Evolutionary conservation across 2,888 invertebrate genomes (phyloP).

Genomic region (Leptinotarsa juncta): DNA sequence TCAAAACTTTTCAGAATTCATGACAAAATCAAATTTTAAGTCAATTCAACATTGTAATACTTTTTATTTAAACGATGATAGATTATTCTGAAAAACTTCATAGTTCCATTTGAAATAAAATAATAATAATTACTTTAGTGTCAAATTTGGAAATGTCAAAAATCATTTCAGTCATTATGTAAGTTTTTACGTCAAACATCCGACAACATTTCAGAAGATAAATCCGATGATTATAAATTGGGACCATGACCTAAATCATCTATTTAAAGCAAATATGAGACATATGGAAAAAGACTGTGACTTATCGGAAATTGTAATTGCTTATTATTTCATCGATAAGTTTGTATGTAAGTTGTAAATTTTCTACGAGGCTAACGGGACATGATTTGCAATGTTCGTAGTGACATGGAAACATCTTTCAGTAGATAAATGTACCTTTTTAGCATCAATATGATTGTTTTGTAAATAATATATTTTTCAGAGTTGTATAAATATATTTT

Average conservation of each 20-base stretch:
- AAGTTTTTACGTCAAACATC: slow-evolving; percentile 5
- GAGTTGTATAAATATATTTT: slow-evolving; percentile 63
- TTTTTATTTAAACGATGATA: too few relatives aligned
- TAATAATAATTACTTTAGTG: too few relatives aligned
- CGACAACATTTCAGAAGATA: slow-evolving; percentile 3
- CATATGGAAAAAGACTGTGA: slow-evolving; percentile 54
- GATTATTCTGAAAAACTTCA: too few relatives aligned
- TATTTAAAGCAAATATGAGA: slow-evolving; percentile 48
- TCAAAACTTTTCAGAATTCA: too few relatives aligned
- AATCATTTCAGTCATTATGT: background rate
- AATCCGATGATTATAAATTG: slow-evolving; percentile 56
- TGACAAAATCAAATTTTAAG: too few relatives aligned
- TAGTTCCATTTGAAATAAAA: too few relatives aligned
- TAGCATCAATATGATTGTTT: slow-evolving; percentile 49
- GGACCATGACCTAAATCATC: slow-evolving; percentile 39
- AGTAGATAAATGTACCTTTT: slow-evolving; percentile 37
- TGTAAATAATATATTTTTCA: slow-evolving; percentile 63
- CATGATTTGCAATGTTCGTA: slow-evolving; percentile 58
- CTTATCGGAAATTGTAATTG: slow-evolving; percentile 50
- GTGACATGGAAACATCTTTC: slow-evolving; percentile 41
- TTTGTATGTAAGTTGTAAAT: slow-evolving; percentile 52
- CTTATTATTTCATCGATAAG: slow-evolving; percentile 48
- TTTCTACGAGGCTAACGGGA: slow-evolving; percentile 60
- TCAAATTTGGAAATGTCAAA: background rate
- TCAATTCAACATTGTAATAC: too few relatives aligned